Percentiles rank a stretch among this genome's conserved stretches.
These are phyloP conservation scores for Phaedon cochleariae DNA, from an alignment of 2,888 invertebrate species.

Conservation along the genomic window DNA sequence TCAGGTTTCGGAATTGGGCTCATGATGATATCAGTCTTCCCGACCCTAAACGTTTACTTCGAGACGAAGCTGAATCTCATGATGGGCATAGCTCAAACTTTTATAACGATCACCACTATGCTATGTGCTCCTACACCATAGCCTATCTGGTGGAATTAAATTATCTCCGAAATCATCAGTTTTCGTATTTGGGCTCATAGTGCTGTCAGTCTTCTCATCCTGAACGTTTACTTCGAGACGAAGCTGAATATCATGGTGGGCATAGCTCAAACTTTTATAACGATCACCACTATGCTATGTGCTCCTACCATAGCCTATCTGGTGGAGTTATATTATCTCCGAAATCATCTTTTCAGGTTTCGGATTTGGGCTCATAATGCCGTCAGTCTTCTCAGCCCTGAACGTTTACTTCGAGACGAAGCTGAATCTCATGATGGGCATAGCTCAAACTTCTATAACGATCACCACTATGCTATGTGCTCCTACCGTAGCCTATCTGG, in stretches of 20 bases:
- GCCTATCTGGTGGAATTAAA: slow-evolving; percentile 69
- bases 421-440: slow-evolving; percentile 77
- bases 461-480: slow-evolving; percentile 76
- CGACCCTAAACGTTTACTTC: slow-evolving; percentile 80
- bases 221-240: slow-evolving; percentile 78
- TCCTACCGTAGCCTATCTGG: slow-evolving; percentile 68
- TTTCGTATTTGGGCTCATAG: slow-evolving; percentile 75
- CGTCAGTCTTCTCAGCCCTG: slow-evolving; percentile 76
- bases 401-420: slow-evolving; percentile 78
- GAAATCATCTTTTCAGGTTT: slow-evolving; percentile 71
- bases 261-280: slow-evolving; percentile 76
- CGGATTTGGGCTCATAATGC: slow-evolving; percentile 77
- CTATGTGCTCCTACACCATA: slow-evolving; percentile 72
- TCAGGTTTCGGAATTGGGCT: slow-evolving; percentile 77
- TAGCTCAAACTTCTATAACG: slow-evolving; percentile 76
- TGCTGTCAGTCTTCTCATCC: slow-evolving; percentile 78
- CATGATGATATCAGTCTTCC: slow-evolving; percentile 76
- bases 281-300: slow-evolving; percentile 73
- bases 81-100: slow-evolving; percentile 78
- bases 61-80: slow-evolving; percentile 73
- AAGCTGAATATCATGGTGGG: slow-evolving; percentile 78
- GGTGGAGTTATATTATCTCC: slow-evolving; percentile 64
- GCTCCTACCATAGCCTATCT: slow-evolving; percentile 72
- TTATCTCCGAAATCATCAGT: slow-evolving; percentile 77
- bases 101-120: slow-evolving; percentile 75